These are phyloP conservation scores for Megalops cyprinoides DNA, from an alignment of 2,797 vertebrate genomes.

Conservation along the genomic window DNA sequence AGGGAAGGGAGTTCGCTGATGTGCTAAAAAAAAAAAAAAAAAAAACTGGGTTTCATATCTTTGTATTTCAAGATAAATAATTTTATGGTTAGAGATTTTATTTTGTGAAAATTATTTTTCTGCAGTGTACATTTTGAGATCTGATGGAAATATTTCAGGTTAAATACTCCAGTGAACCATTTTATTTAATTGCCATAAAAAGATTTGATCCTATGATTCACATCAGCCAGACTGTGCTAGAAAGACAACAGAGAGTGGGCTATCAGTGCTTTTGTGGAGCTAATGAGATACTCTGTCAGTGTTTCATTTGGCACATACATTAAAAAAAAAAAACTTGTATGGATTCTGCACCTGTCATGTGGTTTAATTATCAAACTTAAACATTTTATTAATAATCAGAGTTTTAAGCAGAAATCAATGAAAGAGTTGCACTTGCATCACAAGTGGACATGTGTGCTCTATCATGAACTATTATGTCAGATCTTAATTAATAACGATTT, in stretches of 20 bases:
- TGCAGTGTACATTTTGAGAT: too few relatives aligned
- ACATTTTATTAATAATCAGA: constrained; percentile 30
- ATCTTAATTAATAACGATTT: constrained; percentile 75
- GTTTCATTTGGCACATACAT: constrained; percentile 10
- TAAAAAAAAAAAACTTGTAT: constrained; percentile 23
- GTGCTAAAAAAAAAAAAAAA: too few relatives aligned
- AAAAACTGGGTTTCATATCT: too few relatives aligned
- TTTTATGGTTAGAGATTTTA: too few relatives aligned
- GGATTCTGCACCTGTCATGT: not conserved
- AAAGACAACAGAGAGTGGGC: not conserved
- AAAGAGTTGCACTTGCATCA: constrained; percentile 52
- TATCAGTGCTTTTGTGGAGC: not conserved
- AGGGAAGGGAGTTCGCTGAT: too few relatives aligned
- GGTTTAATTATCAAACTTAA: constrained; percentile 28
- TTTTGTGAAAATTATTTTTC: too few relatives aligned
- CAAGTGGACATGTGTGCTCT: constrained; percentile 61
- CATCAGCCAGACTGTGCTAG: not conserved
- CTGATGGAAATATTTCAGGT: too few relatives aligned
- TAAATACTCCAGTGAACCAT: too few relatives aligned
- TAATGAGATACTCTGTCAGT: constrained; percentile 22
- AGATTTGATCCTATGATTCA: not conserved
- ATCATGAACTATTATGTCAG: constrained; percentile 69
- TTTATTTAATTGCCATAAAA: too few relatives aligned
- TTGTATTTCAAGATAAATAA: too few relatives aligned
- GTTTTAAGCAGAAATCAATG: constrained; percentile 56